Base-by-base conservation (phyloP, 1,140 invertebrate genomes). In the Daktulosphaira vitifoliae region DNA sequence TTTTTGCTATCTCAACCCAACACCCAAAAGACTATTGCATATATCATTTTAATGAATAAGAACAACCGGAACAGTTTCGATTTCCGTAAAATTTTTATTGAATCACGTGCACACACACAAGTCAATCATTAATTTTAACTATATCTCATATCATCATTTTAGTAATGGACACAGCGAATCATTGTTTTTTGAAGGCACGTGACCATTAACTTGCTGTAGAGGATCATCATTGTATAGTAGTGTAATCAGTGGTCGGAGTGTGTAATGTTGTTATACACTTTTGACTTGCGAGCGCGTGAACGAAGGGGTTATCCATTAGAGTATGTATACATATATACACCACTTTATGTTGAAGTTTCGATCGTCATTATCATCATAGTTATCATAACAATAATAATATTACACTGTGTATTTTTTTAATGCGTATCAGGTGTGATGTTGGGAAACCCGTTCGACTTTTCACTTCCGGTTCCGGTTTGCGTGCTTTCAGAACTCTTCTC, bases 391-490 rank as follows among this genome's bases (percentile, higher is more conserved):
- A 56, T 62, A 46, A 33, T 26, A 51, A n/a, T 18, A n/a, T 29
- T 42, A 44, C 42, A 56, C 29, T 15, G 23, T n/a, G 29, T 26
- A 33, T 25, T 62, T 62, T 62, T 48, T 33, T 33, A 6, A 33
- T 33, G 5, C 29, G 29, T 33, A 25, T 48, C 56, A 62, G 56
- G 56, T 62, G n/a, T n/a, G 56, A 20, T 33, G 53, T 20, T 15
- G 20, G 13, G 8, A 16, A 25, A 20, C 22, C 18, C 29, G 56
- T 39, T 46, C 26, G 54, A 38, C 56, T 48, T 62, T 39, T 62
- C 56, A 46, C 56, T 62, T 62, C 56, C 56, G 42, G 56, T 48
- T 62, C 56, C 56, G 56, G 56, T 62, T 62, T 20, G 56, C 56
- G 56, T 62, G 56, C 56, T 18, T 38, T n/a, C 26, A 18, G 8